phyloP scores from a whole-genome alignment of 2,888 invertebrate genomes.

The Podabrus alpinus region DNA sequence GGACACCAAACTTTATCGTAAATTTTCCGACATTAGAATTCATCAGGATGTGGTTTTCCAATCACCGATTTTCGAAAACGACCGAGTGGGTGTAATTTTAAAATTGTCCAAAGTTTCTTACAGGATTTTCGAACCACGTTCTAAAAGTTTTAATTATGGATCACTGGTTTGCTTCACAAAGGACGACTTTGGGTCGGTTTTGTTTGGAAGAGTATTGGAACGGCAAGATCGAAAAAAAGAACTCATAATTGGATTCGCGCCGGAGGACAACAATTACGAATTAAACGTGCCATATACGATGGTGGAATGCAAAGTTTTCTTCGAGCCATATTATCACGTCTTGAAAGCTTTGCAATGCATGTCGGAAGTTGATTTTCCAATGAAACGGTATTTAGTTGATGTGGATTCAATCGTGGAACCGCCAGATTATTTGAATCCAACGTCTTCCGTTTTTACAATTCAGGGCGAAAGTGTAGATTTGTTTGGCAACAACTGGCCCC shows the following conservation, averaged over 20 bases:
- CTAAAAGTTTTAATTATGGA: constrained; percentile 67
- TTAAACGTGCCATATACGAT: constrained; percentile 58
- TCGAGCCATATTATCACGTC: no score
- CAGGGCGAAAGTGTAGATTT: no score
- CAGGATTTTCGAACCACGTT: constrained; percentile 79
- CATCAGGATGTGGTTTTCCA: constrained; percentile 52
- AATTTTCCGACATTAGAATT: no score
- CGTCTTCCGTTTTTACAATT: no score
- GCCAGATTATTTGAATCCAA: constrained; percentile 56
- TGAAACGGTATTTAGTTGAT: constrained; percentile 70
- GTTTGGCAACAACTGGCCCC: no score
- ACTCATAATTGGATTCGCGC: constrained; percentile 41
- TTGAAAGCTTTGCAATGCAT: no score
- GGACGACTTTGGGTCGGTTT: constrained; percentile 69
- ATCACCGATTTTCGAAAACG: no score
- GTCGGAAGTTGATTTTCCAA: no score
- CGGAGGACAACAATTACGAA: constrained; percentile 38
- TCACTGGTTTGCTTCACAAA: constrained; percentile 60
- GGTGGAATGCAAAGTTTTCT: constrained; percentile 76
- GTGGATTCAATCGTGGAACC: constrained; percentile 47
- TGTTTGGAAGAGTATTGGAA: constrained; percentile 71
- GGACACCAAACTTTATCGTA: no score
- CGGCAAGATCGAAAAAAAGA: constrained; percentile 61
- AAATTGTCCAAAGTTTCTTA: constrained; percentile 64
- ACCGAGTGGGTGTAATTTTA: neutral